These are phyloP conservation scores for Sisor rabdophorus DNA, from an alignment of 2,113 vertebrate genomes.

Conservation along the genomic window DNA sequence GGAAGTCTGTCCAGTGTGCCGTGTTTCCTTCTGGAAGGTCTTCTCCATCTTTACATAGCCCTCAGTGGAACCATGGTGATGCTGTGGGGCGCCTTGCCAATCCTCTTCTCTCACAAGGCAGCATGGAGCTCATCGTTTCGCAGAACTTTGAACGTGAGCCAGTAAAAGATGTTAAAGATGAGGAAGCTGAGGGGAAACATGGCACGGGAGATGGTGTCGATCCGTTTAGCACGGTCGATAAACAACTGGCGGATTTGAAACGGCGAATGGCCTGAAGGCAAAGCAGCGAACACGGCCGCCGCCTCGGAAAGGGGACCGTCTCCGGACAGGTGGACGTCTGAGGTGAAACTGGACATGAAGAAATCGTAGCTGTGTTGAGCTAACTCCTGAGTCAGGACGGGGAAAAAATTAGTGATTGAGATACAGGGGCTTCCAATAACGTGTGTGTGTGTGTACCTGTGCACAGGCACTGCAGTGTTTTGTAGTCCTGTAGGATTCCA, in stretches of 20 bases:
- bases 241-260: conserved; percentile 76
- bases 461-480: conserved; percentile 69
- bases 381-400: conserved; percentile 68
- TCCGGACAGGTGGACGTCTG: conserved; percentile 70
- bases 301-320: conserved; percentile 69
- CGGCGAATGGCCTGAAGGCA: conserved; percentile 64
- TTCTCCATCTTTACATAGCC: not conserved
- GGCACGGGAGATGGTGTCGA: conserved; percentile 86
- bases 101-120: conserved; percentile 50
- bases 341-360: conserved; percentile 76
- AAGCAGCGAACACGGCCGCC: conserved; percentile 66
- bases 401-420: not conserved
- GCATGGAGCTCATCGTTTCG: conserved; percentile 77
- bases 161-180: conserved; percentile 92
- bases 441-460: not conserved
- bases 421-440: not conserved
- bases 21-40: not conserved
- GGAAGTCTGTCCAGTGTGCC: not conserved
- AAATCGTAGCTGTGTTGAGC: conserved; percentile 70
- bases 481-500: conserved; percentile 61
- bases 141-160: conserved; percentile 90
- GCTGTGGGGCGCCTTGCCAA: not conserved
- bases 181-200: conserved; percentile 91
- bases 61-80: not conserved
- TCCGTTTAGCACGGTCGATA: conserved; percentile 82